These are phyloP conservation scores for Zaprionus davidi DNA, from an alignment of 1,140 invertebrate species.

Conservation along the genomic window DNA sequence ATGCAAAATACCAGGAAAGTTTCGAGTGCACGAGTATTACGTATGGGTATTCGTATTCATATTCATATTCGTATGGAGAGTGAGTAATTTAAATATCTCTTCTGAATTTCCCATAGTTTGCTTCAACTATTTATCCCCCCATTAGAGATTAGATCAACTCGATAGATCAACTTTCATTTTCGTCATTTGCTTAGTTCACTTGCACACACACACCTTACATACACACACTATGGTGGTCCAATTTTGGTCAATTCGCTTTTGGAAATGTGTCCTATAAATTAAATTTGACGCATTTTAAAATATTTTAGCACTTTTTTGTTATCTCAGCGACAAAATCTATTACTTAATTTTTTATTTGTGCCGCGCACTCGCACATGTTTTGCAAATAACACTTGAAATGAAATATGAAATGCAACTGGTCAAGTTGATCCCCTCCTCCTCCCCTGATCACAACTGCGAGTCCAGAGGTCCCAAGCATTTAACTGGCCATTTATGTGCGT, in stretches of 20 bases:
- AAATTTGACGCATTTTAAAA: conserved; percentile 75
- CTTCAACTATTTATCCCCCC: neutral
- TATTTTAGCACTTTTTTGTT: conserved; percentile 82
- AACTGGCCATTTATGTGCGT: conserved; percentile 82
- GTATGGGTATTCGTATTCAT: neutral
- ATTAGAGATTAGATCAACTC: neutral
- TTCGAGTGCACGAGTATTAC: neutral
- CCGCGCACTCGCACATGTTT: conserved; percentile 62
- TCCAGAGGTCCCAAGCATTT: conserved; percentile 60
- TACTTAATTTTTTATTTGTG: conserved; percentile 80
- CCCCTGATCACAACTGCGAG: conserved; percentile 6
- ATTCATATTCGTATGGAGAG: neutral
- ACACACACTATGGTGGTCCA: conserved; percentile 40
- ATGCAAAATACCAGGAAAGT: conserved; percentile 8
- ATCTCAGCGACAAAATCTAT: conserved; percentile 80
- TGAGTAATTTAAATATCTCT: neutral
- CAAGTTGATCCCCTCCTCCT: neutral
- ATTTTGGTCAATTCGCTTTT: conserved; percentile 38
- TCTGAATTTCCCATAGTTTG: neutral
- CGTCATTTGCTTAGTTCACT: conserved; percentile 12
- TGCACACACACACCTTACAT: neutral
- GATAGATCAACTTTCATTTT: conserved; percentile 53
- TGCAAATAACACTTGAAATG: conserved; percentile 75
- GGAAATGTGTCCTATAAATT: conserved; percentile 69
- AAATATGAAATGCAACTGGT: conserved; percentile 78